phyloP scores from a whole-genome alignment of 2,888 invertebrate genomes.

The Punctoribates punctum region DNA sequence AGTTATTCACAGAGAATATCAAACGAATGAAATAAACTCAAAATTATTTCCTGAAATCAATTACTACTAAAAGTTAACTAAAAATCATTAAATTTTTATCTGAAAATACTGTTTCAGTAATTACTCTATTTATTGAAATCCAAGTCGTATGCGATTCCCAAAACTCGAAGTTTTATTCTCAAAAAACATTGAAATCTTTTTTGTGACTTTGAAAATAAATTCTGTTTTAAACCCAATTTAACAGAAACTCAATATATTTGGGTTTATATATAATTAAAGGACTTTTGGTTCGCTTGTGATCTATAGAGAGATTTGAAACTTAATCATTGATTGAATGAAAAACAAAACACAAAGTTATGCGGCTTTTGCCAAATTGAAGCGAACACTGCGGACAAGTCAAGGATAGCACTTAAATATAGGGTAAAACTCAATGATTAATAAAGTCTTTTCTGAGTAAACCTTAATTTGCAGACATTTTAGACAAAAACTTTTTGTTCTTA shows the following conservation, averaged over 20 bases:
- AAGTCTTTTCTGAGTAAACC: slow-evolving; percentile 18
- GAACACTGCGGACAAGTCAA: neutral
- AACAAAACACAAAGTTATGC: neutral
- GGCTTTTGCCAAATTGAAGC: neutral
- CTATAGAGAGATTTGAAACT: too few species aligned
- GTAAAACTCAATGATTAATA: slow-evolving; percentile 31
- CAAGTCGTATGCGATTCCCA: too few species aligned
- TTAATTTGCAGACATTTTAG: slow-evolving; percentile 3
- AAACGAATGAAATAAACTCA: neutral
- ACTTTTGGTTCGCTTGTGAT: too few species aligned
- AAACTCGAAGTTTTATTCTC: too few species aligned
- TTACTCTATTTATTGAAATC: neutral
- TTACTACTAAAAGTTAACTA: neutral
- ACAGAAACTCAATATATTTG: too few species aligned
- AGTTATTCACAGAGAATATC: neutral
- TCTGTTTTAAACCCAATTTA: neutral
- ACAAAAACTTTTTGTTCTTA: neutral
- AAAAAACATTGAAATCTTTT: neutral
- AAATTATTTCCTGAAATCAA: slow-evolving; percentile 21
- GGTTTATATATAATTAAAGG: too few species aligned
- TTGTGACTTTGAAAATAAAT: neutral
- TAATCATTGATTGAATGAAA: too few species aligned
- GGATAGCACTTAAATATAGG: slow-evolving; percentile 30
- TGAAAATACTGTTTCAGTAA: neutral
- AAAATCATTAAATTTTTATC: slow-evolving; percentile 1